Base-by-base conservation (phyloP, 2,797 vertebrate species). In the Pseudocheirus occidentalis region DNA sequence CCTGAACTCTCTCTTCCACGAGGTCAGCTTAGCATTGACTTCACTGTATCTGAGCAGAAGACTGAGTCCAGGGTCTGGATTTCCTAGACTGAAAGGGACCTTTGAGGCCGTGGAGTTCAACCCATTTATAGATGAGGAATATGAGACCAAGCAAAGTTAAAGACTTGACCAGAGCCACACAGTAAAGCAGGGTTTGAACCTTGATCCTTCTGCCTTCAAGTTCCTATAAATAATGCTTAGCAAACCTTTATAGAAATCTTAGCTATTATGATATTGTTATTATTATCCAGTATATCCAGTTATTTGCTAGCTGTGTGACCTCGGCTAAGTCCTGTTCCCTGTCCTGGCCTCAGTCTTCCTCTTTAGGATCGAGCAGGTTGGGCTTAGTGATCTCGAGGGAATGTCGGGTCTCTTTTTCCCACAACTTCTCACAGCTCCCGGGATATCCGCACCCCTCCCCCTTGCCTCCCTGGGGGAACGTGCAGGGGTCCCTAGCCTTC, bases 401-500 rank as follows among this genome's bases (percentile, higher is more conserved):
- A 24, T 27, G 73, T 87, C 40, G 2, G 9, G n/a, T 81, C 2
- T 40, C 66, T 46, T 40, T 81, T 16, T 46, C 66, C 40, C 66
- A 21, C 34, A 21, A 46, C n/a, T 87, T 46, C 40, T 87, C 40
- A 3, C 9, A 24, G n/a, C 40, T 81, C 40, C 73, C 2, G 73
- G 73, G 73, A 40, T 10, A 3, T 24, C 14, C 3, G 66, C 66
- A 21, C 29, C 66, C 16, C n/a, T 21, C 18, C 66, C n/a, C n/a
- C 66, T n/a, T 14, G n/a, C n/a, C n/a, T 40, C 66, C 66, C 73
- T 11, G 7, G 10, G 40, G 40, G 40, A 7, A 50, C 2, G 28
- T 14, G 94, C 40, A 91, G 94, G 55, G 95, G 81, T 93, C 57
- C n/a, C 81, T 94, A 13, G 93, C 94, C 92, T 81, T 94, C 10